Evolutionary conservation across 2,797 vertebrate genomes (phyloP).

Genomic region (Astyanax mexicanus): DNA sequence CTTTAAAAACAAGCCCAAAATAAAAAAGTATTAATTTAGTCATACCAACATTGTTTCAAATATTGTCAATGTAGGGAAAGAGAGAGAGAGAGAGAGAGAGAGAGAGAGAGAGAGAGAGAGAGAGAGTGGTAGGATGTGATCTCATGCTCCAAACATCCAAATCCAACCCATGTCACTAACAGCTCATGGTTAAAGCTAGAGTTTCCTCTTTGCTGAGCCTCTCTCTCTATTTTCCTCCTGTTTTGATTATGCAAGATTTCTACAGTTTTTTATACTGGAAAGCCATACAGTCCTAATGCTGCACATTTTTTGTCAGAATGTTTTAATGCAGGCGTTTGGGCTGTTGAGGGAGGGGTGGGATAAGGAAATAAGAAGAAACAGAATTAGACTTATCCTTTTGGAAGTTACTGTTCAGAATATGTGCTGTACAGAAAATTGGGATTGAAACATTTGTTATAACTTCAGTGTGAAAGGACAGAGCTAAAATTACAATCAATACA

Average conservation of each 20-base stretch:
- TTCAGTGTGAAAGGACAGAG: no score
- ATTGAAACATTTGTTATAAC: no score
- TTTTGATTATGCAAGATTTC: background rate
- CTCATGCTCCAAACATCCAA: slow-evolving; percentile 84
- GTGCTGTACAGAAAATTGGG: no score
- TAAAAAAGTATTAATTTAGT: no score
- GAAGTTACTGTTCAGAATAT: slow-evolving; percentile 23
- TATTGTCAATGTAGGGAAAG: no score
- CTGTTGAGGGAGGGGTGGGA: slow-evolving; percentile 43
- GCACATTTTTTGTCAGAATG: background rate
- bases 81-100: background rate
- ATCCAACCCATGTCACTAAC: slow-evolving; percentile 84
- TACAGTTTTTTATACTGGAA: background rate
- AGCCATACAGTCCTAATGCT: background rate
- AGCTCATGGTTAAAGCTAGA: slow-evolving; percentile 79
- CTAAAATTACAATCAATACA: no score
- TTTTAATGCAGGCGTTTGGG: background rate
- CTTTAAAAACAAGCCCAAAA: no score
- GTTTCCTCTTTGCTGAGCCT: slow-evolving; percentile 67
- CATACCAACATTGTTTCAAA: no score
- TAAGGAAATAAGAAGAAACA: slow-evolving; percentile 57
- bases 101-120: background rate
- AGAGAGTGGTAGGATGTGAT: slow-evolving; percentile 83
- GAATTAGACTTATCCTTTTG: slow-evolving; percentile 31
- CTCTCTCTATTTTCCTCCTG: slow-evolving; percentile 43